Base-by-base conservation (phyloP, 2,888 invertebrate genomes). In the Chloroclystis v-ata region DNA sequence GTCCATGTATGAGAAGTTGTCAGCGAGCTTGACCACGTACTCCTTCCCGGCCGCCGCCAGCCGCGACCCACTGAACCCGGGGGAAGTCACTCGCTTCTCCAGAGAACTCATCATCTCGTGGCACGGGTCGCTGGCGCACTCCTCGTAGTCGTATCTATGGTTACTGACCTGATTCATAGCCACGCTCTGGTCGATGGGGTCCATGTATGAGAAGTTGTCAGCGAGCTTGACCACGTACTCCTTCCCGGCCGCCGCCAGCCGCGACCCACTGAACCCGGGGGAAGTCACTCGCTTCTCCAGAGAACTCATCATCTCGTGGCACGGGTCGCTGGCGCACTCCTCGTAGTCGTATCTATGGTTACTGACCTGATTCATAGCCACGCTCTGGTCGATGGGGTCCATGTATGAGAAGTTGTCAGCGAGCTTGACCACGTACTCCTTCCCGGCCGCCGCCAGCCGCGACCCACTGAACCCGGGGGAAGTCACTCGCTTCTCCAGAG, bases 1-100 rank as follows among this genome's bases (percentile, higher is more conserved):
- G 88, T 99, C 99, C 45, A 91, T 93, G 72, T 99, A 99, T 8
- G 94, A 93, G 86, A 98, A 99, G 89, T 99, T 97, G 72, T 99
- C 99, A 0, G 94, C 94, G 40, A 90, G 72, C 54, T 92, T 91
- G 1, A 99, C 94, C 33, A 90, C 91, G 74, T 95, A 98, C 0
- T 89, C 89, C 82, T 95, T 94, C 28, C 80, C 90, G 0, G 83
- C 89, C 33, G 79, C 77, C 1, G 82, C 64, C 67, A 90, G 90
- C 28, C 78, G 67, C 35, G 91, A 91, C 1, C 93, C 93, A 25
- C 90, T 74, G 69, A 94, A 92, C 9, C 85, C 89, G 0, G 91
- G 71, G 14, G 89, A n/a, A n/a, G n/a, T n/a, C n/a, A n/a, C n/a
- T n/a, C n/a, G n/a, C n/a, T n/a, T n/a, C n/a, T n/a, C n/a, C n/a